These are phyloP conservation scores for Bilobella aurantiaca DNA, from an alignment of 1,140 invertebrate species.

Conservation along the genomic window DNA sequence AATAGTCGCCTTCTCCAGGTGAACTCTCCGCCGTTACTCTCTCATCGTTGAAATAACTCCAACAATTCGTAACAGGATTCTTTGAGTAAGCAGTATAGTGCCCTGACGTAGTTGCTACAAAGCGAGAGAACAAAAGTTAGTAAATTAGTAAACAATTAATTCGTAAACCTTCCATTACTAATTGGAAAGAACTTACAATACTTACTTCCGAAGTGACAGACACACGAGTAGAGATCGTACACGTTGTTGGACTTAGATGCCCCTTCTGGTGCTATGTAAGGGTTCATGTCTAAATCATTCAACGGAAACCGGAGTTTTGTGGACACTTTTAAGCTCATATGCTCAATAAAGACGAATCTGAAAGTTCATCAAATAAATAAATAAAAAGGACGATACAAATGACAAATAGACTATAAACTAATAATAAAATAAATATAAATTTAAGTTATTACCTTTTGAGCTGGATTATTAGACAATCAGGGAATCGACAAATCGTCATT, in stretches of 20 bases:
- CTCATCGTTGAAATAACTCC: conserved; percentile 62
- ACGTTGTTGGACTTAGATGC: conserved; percentile 3
- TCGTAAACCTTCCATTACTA: background rate
- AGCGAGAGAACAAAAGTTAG: conserved; percentile 37
- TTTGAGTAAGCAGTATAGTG: conserved; percentile 60
- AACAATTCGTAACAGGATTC: conserved; percentile 50
- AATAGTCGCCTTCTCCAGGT: conserved; percentile 53
- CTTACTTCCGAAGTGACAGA: conserved; percentile 61
- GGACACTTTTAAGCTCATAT: conserved; percentile 56
- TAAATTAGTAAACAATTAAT: background rate
- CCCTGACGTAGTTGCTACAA: conserved; percentile 53
- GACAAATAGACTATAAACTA: too few species aligned
- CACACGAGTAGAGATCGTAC: conserved; percentile 58
- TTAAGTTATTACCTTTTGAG: conserved; percentile 55
- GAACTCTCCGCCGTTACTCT: conserved; percentile 45
- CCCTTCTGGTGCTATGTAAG: conserved; percentile 37
- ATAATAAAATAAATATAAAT: too few species aligned
- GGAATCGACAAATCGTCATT: conserved; percentile 56
- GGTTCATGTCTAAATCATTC: conserved; percentile 46
- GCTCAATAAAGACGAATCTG: conserved; percentile 61
- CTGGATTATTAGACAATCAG: conserved; percentile 59
- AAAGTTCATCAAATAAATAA: conserved; percentile 31
- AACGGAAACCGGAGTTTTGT: conserved; percentile 57
- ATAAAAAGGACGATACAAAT: conserved; percentile 5
- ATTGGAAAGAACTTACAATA: conserved; percentile 11